These are phyloP conservation scores for Lordiphosa andalusiaca DNA, from an alignment of 2,888 invertebrate species.

Conservation along the genomic window DNA sequence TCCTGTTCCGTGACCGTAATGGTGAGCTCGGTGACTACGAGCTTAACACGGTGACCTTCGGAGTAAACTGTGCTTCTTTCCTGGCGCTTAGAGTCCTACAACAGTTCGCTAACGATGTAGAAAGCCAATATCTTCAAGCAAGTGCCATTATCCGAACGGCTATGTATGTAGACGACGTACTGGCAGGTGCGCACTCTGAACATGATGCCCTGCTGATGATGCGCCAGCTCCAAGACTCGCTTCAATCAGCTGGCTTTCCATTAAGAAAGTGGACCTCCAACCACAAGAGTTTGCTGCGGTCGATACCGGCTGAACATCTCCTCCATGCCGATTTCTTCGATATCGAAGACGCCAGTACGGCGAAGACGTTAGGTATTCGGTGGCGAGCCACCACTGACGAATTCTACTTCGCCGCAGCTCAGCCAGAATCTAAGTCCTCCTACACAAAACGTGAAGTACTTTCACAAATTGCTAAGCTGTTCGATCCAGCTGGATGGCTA, in stretches of 20 bases:
- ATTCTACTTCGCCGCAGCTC: not conserved
- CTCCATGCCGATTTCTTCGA: not conserved
- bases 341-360: not conserved
- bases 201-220: not conserved
- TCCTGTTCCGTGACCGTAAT: no score
- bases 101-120: no score
- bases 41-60: no score
- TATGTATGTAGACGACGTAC: slow-evolving; percentile 12
- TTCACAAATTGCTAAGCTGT: no score
- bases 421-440: not conserved
- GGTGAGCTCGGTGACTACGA: no score
- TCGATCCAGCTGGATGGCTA: no score
- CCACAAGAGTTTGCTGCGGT: not conserved
- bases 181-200: not conserved
- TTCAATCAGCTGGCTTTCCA: slow-evolving; percentile 1
- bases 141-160: no score
- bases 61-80: no score
- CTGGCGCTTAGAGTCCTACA: no score
- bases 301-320: not conserved
- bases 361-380: slow-evolving; percentile 2
- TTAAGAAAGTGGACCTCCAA: slow-evolving; percentile 3
- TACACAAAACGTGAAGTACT: no score
- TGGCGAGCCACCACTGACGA: not conserved
- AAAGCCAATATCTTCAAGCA: no score
- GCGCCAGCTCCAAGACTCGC: not conserved